phyloP scores from a whole-genome alignment of 1,140 invertebrate genomes.

The Capitella teleta region DNA sequence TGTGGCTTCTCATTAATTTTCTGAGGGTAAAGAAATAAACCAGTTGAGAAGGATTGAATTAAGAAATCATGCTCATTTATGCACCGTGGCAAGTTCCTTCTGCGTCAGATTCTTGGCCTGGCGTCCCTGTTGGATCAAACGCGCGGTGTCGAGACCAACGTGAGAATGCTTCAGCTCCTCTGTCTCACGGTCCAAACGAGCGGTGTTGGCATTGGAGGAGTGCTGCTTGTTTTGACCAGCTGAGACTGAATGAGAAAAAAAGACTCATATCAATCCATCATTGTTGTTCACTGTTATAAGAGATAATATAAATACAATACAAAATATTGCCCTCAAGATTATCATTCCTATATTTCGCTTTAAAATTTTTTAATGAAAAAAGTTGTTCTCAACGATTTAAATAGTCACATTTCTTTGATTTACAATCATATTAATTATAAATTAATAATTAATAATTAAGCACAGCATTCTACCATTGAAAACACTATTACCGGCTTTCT shows the following conservation, averaged over 20 bases:
- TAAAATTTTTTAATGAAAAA: slow-evolving; percentile 6
- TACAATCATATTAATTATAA: background rate
- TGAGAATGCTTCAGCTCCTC: slow-evolving; percentile 93
- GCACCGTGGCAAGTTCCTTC: slow-evolving; percentile 90
- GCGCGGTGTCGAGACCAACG: slow-evolving; percentile 66
- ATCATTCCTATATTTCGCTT: background rate
- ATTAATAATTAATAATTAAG: background rate
- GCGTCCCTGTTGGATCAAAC: slow-evolving; percentile 87
- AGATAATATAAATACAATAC: background rate
- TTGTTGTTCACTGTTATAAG: background rate
- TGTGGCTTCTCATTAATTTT: slow-evolving; percentile 88
- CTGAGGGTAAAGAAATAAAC: too few relatives aligned
- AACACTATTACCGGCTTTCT: background rate
- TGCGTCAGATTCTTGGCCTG: slow-evolving; percentile 85
- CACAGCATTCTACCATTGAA: background rate
- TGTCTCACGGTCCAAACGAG: slow-evolving; percentile 92
- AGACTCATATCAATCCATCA: too few relatives aligned
- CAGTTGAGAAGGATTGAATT: too few relatives aligned
- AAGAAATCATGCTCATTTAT: too few relatives aligned
- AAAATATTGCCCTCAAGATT: background rate
- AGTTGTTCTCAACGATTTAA: slow-evolving; percentile 2
- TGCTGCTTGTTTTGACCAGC: slow-evolving; percentile 92
- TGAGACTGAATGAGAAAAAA: slow-evolving; percentile 52
- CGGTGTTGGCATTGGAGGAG: slow-evolving; percentile 83
- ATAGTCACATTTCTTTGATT: slow-evolving; percentile 7